phyloP scores from a whole-genome alignment of 2,888 invertebrate species.

The Brenthis hecate region DNA sequence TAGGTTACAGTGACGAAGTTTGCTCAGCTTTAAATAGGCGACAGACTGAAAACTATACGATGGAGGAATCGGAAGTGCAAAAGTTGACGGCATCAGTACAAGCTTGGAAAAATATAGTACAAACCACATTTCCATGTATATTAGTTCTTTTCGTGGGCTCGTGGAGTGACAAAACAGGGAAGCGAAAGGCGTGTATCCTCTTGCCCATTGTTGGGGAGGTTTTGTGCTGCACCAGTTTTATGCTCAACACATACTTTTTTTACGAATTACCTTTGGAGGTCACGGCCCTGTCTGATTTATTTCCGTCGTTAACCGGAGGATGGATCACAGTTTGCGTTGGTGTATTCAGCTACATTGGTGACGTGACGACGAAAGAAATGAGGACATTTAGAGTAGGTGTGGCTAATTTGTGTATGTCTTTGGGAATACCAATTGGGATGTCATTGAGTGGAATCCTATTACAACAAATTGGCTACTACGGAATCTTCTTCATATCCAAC shows the following conservation, averaged over 20 bases:
- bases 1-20: constrained; percentile 87
- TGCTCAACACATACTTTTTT: constrained; percentile 82
- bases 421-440: constrained; percentile 84
- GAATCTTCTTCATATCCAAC: constrained; percentile 76
- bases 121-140: constrained; percentile 81
- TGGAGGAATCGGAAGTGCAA: constrained; percentile 85
- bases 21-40: constrained; percentile 89
- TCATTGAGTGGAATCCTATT: constrained; percentile 80
- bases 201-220: constrained; percentile 82
- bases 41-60: constrained; percentile 86
- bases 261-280: constrained; percentile 82
- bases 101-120: constrained; percentile 82
- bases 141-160: constrained; percentile 83
- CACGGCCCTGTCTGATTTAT: constrained; percentile 80
- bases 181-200: constrained; percentile 82
- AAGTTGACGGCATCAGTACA: constrained; percentile 82
- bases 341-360: constrained; percentile 84
- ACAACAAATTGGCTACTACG: constrained; percentile 77
- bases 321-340: constrained; percentile 84
- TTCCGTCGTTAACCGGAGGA: constrained; percentile 81
- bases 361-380: constrained; percentile 82
- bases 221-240: constrained; percentile 75
- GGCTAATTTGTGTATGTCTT: constrained; percentile 83
- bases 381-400: constrained; percentile 85
- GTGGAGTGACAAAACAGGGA: constrained; percentile 84